These are phyloP conservation scores for Tetraodon nigroviridis DNA, from an alignment of 2,113 vertebrate species.

Conservation along the genomic window DNA sequence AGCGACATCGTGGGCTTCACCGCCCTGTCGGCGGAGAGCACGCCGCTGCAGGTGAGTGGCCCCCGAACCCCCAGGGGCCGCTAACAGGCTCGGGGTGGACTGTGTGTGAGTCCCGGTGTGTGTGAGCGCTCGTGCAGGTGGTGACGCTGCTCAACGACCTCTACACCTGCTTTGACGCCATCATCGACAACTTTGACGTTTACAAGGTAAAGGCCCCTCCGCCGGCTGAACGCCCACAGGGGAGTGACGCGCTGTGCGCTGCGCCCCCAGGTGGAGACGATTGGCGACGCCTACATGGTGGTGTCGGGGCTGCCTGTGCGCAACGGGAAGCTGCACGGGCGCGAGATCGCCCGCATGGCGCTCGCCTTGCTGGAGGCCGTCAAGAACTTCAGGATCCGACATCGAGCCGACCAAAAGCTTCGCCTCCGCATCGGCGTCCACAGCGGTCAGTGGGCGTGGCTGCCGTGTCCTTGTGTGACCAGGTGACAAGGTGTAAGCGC, in stretches of 20 bases:
- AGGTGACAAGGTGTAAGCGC: neutral
- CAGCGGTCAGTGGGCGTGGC: conserved; percentile 71
- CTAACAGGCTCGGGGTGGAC: too few species aligned
- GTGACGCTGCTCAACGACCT: conserved; percentile 88
- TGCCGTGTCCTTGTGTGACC: conserved; percentile 66
- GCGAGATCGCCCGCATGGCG: conserved; percentile 88
- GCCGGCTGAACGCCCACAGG: too few species aligned
- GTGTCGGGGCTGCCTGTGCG: conserved; percentile 88
- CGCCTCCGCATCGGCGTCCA: conserved; percentile 86
- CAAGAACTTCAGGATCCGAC: conserved; percentile 84
- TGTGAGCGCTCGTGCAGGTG: conserved; percentile 65
- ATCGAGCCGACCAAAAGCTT: conserved; percentile 81
- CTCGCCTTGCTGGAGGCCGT: conserved; percentile 86
- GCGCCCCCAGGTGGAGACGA: conserved; percentile 86
- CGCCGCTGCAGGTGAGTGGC: conserved; percentile 80
- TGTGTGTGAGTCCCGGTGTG: too few species aligned
- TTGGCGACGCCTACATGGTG: conserved; percentile 95
- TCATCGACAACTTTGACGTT: conserved; percentile 96
- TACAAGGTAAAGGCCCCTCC: conserved; percentile 79
- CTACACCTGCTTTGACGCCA: conserved; percentile 92
- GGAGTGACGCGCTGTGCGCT: too few species aligned
- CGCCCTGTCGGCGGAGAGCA: conserved; percentile 84
- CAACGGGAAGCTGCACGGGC: conserved; percentile 83
- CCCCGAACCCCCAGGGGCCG: neutral
- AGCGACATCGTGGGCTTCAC: conserved; percentile 94